Percentiles rank a stretch among this genome's conserved stretches.
phyloP scores from a whole-genome alignment of 2,797 vertebrate species.

The Enteromius viviparus region DNA sequence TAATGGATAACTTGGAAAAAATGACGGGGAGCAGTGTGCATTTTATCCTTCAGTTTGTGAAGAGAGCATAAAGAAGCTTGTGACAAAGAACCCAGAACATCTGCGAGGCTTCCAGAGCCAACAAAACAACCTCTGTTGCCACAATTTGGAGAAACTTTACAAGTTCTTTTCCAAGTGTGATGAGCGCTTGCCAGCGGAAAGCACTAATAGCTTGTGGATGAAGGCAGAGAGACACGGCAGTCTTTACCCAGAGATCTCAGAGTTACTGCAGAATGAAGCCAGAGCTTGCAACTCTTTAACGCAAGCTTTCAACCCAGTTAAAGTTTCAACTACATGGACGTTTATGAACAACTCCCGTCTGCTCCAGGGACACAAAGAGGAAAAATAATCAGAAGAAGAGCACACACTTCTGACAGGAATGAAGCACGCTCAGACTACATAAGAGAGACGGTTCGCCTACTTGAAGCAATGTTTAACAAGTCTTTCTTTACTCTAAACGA shows the following conservation, averaged over 20 bases:
- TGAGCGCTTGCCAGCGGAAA: slow-evolving; percentile 67
- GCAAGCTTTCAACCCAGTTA: slow-evolving; percentile 63
- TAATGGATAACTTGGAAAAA: slow-evolving; percentile 53
- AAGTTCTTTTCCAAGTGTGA: slow-evolving; percentile 61
- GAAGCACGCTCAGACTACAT: neutral
- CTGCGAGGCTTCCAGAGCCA: slow-evolving; percentile 63
- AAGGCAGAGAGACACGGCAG: slow-evolving; percentile 61
- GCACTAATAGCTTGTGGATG: slow-evolving; percentile 73
- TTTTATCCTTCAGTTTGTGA: slow-evolving; percentile 65
- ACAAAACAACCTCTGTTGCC: slow-evolving; percentile 71
- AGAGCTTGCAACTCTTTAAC: slow-evolving; percentile 76
- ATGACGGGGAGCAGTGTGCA: slow-evolving; percentile 62
- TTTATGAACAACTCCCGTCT: slow-evolving; percentile 69
- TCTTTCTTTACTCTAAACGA: neutral
- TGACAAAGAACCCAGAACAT: slow-evolving; percentile 68
- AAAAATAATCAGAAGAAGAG: slow-evolving; percentile 5
- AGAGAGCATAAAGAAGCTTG: slow-evolving; percentile 52
- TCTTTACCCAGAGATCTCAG: slow-evolving; percentile 52
- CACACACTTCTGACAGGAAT: neutral
- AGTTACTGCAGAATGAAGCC: slow-evolving; percentile 68
- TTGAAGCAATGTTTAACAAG: neutral
- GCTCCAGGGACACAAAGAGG: slow-evolving; percentile 58
- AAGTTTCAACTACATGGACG: slow-evolving; percentile 65
- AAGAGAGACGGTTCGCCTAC: neutral
- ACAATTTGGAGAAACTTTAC: slow-evolving; percentile 63